Evolutionary conservation across 2,797 vertebrate genomes (phyloP), one percentile per base, ranked within the genome.

Genomic region (Rachycentron canadum): DNA sequence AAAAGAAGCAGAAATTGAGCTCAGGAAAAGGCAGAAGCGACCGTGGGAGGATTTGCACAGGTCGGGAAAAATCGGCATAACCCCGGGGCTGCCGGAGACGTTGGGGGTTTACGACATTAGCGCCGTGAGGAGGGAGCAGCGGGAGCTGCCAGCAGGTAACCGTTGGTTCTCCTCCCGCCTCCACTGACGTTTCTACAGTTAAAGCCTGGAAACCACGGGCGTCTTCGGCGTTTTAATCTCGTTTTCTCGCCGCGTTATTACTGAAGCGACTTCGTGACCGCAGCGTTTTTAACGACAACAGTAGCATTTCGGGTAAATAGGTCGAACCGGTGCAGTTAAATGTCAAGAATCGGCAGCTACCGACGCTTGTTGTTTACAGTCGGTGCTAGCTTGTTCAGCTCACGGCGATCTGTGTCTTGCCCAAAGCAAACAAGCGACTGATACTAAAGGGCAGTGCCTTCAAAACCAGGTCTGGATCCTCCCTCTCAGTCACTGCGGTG

Each of bases 91-190:
- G 47, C 94, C 97, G 0, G 98, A 98, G 86, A 98, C 97, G 0
- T 69, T 99, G 76, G 96, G 98, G 7, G 97, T 97, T 94, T 97
- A 97, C 90, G 97, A 97, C 83, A 95, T 95, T 64, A 91, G 91
- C n/a, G 83, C 87, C 63, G 95, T 92, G 72, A 91, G 92, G 86
- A 87, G 93, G 66, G 95, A 95, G 85, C 92, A 92, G 49, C 94
- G 92, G 47, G 93, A 95, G 61, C 85, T 84, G 47, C 90, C 96
- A 78, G 95, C 97, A 93, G 98, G 98, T 99, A 88, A 88, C n/a
- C 28, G 60, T 7, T 25, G 28, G 59, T n/a, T 53, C 40, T 50
- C 52, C 40, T 13, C 41, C 45, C n/a, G 36, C 21, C 21, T 5
- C 13, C 17, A 16, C 52, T 19, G 41, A 53, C 73, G 74, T 49